phyloP scores from a whole-genome alignment of 2,113 vertebrate genomes.

The Protobothrops flavoviridis region DNA sequence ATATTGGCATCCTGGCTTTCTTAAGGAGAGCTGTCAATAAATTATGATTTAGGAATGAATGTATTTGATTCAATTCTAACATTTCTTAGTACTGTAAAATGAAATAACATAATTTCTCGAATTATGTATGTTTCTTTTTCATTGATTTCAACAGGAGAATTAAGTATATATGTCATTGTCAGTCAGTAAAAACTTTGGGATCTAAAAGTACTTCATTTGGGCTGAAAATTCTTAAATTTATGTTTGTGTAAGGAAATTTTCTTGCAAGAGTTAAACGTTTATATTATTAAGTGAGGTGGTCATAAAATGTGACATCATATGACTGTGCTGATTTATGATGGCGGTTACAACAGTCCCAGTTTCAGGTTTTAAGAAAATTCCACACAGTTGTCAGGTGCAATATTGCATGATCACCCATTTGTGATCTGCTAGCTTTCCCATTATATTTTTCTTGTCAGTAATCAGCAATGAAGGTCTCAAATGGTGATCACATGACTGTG shows the following conservation, averaged over 20 bases:
- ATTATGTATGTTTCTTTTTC: not conserved
- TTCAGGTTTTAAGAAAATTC: not conserved
- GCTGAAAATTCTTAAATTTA: not conserved
- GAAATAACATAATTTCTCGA: not conserved
- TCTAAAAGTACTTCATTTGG: not conserved
- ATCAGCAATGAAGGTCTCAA: not conserved
- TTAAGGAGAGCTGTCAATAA: not conserved
- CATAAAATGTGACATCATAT: not conserved
- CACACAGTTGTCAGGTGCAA: not conserved
- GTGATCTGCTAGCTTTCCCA: not conserved
- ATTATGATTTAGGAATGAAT: not conserved
- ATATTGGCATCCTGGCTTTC: not conserved
- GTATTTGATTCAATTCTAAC: slow-evolving; percentile 20
- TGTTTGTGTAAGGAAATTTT: not conserved
- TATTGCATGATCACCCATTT: not conserved
- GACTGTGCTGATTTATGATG: not conserved
- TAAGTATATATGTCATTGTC: slow-evolving; percentile 8
- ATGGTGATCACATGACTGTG: not conserved
- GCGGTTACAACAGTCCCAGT: not conserved
- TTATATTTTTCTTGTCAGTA: not conserved
- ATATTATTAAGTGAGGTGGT: not conserved
- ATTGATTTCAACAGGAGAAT: not conserved
- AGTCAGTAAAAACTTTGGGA: not conserved
- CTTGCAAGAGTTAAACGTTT: not conserved
- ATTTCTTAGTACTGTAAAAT: slow-evolving; percentile 25